Base-by-base conservation (phyloP, 2,888 invertebrate genomes). In the Drosophila phalerata region DNA sequence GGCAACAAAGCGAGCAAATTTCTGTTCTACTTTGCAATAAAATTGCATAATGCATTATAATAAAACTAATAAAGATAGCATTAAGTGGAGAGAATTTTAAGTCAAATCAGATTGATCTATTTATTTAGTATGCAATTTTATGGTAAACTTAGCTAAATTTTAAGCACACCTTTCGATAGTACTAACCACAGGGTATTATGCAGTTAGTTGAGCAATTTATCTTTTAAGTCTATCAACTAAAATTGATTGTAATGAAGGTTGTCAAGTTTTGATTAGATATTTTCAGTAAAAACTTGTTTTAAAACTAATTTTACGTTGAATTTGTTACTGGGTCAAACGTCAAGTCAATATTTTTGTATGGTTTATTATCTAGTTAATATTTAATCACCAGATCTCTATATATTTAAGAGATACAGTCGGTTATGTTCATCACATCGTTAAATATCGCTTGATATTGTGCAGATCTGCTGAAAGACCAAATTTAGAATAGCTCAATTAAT, bases 41-140 rank as follows among this genome's bases (percentile, higher is more conserved):
- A 63, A 72, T 75, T 72, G 72, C 77, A 63, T 77, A 75, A 75
- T 72, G 62, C 77, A 74, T 13, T n/a, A 32, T 5, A n/a, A 42
- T 15, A 15, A 8, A 22, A 15, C 25, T 37, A 8, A 9, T 1
- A 5, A 19, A 40, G 6, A 0, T 40, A 10, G 5, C 2, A 5
- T 8, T 38, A 9, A 38, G 9, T 1, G 1, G 19, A 42, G 11
- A 17, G 4, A 4, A 40, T 17, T 5, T 19, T 15, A 8, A 38
- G 5, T n/a, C 5, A n/a, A 37, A 37, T n/a, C 38, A 9, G 38
- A 15, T 11, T 40, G 1, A 40, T 40, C 15, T 40, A 40, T 40
- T 40, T 11, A 28, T 28, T 28, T 28, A 8, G 22, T 22, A 22
- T 22, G 3, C 22, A 22, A 22, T 22, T 28, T 28, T 28, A 6